Base-by-base conservation (phyloP, 92 coral and sea anemone genomes). In the Parazoanthus swiftii region DNA sequence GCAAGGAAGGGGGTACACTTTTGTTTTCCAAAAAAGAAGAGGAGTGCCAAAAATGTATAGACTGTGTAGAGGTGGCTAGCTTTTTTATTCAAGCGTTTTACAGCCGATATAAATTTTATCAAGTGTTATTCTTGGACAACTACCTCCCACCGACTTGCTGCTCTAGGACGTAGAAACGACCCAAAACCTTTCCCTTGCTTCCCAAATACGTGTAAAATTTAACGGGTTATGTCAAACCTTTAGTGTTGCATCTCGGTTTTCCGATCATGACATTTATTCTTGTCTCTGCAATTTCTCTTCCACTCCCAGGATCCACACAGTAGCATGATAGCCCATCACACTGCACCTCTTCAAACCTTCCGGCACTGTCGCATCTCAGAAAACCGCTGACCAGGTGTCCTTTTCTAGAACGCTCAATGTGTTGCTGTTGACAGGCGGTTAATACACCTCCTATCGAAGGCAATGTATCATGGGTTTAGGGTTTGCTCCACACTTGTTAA, bases 281-380 rank as follows among this genome's bases (percentile, higher is more conserved):
- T 3, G 95, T 93, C 13, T 90, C 98, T 54, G 74, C 75, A 35
- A 87, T 83, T 54, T 65, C 80, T 74, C 86, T 70, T 21, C 98
- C 98, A 73, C 76, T 94, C 48, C 89, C 89, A 18, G 91, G 36
- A 76, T 94, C 93, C 51, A 94, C 98, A 73, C 98, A 94, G 48
- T 85, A 92, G 76, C 98, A 94, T 10, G 85, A 81, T 75, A 78
- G 26, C 10, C 92, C 95, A 11, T 87, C 89, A 58, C 98, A 94
- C 84, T 92, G 98, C 3, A 92, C 85, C 18, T 81, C 73, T 70
- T 86, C 90, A 78, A 89, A 94, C 5, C 88, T 88, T n/a, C 98
- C 98, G 84, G 89, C 88, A 3, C 81, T 74, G 42, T 79, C 90
- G 63, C 98, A 94, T 26, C 88, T 92, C 26, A 92, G 92, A 33